These are phyloP conservation scores for Tridacna crocea DNA, from an alignment of 2,888 invertebrate species.

Conservation along the genomic window DNA sequence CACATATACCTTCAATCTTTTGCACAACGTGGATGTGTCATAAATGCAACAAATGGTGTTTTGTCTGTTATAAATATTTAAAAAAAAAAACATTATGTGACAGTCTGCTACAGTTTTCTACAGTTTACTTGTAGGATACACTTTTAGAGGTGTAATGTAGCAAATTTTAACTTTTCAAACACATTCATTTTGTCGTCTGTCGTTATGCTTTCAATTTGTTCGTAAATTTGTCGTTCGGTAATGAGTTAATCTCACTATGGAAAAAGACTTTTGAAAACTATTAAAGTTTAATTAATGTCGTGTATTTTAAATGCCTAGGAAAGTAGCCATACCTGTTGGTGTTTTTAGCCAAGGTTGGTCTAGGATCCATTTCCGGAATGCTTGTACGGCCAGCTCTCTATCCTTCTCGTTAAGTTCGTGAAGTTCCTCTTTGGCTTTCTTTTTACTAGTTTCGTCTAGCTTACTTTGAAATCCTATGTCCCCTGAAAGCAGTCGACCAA, in stretches of 20 bases:
- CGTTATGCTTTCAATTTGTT: too few relatives aligned
- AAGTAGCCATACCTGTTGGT: conserved; percentile 39
- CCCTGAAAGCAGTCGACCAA: conserved; percentile 10
- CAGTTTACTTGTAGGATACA: too few relatives aligned
- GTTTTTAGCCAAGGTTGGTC: conserved; percentile 43
- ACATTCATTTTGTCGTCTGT: too few relatives aligned
- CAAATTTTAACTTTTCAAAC: too few relatives aligned
- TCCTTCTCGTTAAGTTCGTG: conserved; percentile 48
- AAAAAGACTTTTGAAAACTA: too few relatives aligned
- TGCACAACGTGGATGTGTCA: background rate
- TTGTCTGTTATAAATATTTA: background rate
- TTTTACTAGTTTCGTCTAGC: conserved; percentile 41
- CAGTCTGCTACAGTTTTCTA: background rate
- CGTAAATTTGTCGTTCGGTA: too few relatives aligned
- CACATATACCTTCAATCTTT: background rate
- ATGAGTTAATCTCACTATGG: background rate
- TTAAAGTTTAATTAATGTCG: too few relatives aligned
- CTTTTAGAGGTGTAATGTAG: too few relatives aligned
- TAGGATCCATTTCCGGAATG: conserved; percentile 44
- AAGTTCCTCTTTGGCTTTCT: conserved; percentile 48
- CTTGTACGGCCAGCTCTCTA: conserved; percentile 45
- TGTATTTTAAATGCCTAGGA: too few relatives aligned
- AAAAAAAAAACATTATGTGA: background rate
- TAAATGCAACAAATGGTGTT: background rate
- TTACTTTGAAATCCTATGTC: conserved; percentile 33